Evolutionary conservation across 2,113 vertebrate genomes (phyloP), one percentile per base, ranked within the genome.

Genomic region (Gallinago paraguaiae): DNA sequence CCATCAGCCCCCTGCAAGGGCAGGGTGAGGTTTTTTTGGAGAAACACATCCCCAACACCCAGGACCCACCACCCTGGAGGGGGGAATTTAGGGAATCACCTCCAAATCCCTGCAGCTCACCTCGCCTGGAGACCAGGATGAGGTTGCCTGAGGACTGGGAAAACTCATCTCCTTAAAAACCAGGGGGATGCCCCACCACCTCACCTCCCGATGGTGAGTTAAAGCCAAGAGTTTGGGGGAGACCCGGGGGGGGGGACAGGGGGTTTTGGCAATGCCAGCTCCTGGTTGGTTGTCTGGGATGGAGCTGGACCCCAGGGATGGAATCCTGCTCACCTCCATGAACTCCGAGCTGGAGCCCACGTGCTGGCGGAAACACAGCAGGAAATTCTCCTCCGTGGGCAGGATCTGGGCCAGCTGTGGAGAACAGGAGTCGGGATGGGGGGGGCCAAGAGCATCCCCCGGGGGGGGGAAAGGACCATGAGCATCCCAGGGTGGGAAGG

Each of bases 381-480:
- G 98, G 95, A 99, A 99, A 97, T 99, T 99, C 98, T 99, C 99
- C 89, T 99, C 99, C 1, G 99, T 99, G 7, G 99, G 99, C 77
- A 99, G 98, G 97, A 99, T 99, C 98, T 99, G 99, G 53, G 99
- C 99, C 97, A 99, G 96, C 99, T 99, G 94, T 2, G 17, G 95
- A 83, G 48, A 53, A 97, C 59, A 86, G 1, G 1, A 76, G 41
- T 79, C 33, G 20, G 41, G 8, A n/a, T n/a, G n/a, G 23, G 18
- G 20, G 25, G 16, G 15, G 37, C 37, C 33, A 28, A 0, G 3
- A 30, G 64, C 10, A 7, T 46, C 37, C 10, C 10, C 5, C 7
- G 45, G 43, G 33, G 30, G 37, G 45, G 43, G 33, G 30, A n/a
- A 10, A 22, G 23, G 31, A 78, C 46, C 24, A 11, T 0, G 0